Conservation (phyloP, 2,797 vertebrate species). For the Arnoldichthys spilopterus region DNA sequence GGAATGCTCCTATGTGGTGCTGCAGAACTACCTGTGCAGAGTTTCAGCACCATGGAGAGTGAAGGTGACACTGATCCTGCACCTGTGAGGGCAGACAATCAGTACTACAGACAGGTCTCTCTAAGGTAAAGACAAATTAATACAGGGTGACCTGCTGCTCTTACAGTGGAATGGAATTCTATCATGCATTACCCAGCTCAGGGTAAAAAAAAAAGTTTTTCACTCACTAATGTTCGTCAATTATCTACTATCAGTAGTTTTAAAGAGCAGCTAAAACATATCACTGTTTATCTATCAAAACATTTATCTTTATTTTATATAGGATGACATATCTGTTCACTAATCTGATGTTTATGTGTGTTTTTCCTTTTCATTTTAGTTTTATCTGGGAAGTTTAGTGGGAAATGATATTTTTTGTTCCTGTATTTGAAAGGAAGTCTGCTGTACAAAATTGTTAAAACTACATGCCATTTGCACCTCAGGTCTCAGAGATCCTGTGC, state of each 20-base stretch:
- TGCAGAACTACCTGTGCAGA: neutral
- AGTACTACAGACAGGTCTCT: constrained; percentile 73
- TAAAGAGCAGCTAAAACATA: neutral
- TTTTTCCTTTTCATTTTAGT: too few species aligned
- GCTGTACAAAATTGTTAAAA: too few species aligned
- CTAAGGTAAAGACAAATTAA: neutral
- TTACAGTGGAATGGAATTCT: neutral
- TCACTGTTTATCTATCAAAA: too few species aligned
- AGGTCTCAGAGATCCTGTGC: too few species aligned
- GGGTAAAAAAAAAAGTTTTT: too few species aligned
- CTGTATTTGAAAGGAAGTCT: too few species aligned
- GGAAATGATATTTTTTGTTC: too few species aligned
- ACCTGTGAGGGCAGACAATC: constrained; percentile 68
- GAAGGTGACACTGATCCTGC: constrained; percentile 32
- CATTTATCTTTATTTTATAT: too few species aligned
- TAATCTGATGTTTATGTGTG: too few species aligned
- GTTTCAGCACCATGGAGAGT: constrained; percentile 42
- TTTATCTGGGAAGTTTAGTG: too few species aligned
- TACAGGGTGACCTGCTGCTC: neutral
- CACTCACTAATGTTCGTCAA: neutral
- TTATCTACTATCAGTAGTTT: neutral
- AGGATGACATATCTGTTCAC: too few species aligned
- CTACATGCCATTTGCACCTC: too few species aligned
- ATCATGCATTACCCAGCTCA: neutral
- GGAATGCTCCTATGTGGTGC: neutral